Evolutionary conservation across 2,113 vertebrate genomes (phyloP).

Genomic region (Caloenas nicobarica): DNA sequence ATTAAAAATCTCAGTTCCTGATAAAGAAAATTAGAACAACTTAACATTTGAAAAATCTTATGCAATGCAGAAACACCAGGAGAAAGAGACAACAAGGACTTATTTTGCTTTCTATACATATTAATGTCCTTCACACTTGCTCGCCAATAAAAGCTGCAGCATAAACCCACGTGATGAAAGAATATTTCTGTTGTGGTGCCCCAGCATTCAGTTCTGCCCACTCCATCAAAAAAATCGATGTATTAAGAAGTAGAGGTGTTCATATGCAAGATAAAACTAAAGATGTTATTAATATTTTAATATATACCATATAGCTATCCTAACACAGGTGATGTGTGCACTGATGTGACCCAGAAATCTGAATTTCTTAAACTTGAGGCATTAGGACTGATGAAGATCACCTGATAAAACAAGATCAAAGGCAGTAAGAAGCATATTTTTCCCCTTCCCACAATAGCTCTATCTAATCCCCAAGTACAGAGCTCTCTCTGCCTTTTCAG

Average conservation of each 20-base stretch:
- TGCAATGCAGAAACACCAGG: neutral
- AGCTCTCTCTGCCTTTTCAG: slow-evolving; percentile 45
- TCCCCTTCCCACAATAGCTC: neutral
- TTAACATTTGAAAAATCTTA: neutral
- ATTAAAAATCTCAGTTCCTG: neutral
- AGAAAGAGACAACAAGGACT: neutral
- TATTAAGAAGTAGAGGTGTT: neutral
- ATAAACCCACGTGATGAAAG: neutral
- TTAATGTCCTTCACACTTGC: neutral
- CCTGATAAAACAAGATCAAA: slow-evolving; percentile 27
- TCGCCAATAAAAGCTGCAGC: neutral
- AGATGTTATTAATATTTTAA: neutral
- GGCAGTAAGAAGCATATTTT: neutral
- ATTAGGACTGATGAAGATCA: neutral
- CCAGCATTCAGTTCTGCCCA: neutral
- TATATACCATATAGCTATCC: neutral
- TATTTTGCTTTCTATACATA: neutral
- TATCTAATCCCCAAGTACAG: slow-evolving; percentile 36
- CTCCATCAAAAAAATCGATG: neutral
- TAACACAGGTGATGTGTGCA: neutral
- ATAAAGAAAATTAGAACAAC: neutral
- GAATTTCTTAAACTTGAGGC: neutral
- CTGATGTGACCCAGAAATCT: neutral
- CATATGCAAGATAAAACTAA: neutral
- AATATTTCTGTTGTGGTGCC: neutral